Conservation (phyloP, 1,140 invertebrate genomes). For the Drosophila sechellia region DNA sequence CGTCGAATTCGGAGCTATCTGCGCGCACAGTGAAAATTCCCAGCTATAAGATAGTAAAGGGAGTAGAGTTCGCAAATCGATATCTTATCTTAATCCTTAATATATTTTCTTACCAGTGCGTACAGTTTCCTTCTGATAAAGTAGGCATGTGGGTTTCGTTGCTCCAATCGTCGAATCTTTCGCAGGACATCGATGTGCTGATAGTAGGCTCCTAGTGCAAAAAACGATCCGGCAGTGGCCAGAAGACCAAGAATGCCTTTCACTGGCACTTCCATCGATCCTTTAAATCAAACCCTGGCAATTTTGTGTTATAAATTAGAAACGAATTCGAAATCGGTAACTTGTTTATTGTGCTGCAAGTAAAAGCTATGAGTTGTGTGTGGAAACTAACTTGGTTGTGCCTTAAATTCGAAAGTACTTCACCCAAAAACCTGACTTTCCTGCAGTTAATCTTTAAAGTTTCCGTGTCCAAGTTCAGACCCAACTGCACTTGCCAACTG, state of each 20-base stretch:
- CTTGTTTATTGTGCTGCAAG: background rate
- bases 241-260: conserved; percentile 48
- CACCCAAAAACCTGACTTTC: background rate
- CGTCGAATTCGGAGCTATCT: background rate
- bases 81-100: background rate
- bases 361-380: conserved; percentile 4
- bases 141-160: conserved; percentile 63
- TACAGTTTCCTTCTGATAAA: conserved; percentile 67
- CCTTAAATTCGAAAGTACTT: background rate
- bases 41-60: conserved; percentile 16
- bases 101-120: conserved; percentile 37
- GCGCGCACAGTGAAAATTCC: conserved; percentile 40
- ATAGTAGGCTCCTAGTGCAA: conserved; percentile 69
- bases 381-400: conserved; percentile 15
- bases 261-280: conserved; percentile 33
- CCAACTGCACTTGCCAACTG: conserved; percentile 71
- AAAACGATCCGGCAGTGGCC: conserved; percentile 67
- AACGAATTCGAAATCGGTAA: background rate
- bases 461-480: conserved; percentile 39
- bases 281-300: background rate
- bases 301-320: conserved; percentile 5
- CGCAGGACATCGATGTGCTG: conserved; percentile 65
- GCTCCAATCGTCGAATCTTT: conserved; percentile 60
- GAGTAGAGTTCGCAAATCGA: background rate
- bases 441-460: conserved; percentile 43